phyloP scores from a whole-genome alignment of 2,888 invertebrate genomes.

The Latrodectus hesperus region DNA sequence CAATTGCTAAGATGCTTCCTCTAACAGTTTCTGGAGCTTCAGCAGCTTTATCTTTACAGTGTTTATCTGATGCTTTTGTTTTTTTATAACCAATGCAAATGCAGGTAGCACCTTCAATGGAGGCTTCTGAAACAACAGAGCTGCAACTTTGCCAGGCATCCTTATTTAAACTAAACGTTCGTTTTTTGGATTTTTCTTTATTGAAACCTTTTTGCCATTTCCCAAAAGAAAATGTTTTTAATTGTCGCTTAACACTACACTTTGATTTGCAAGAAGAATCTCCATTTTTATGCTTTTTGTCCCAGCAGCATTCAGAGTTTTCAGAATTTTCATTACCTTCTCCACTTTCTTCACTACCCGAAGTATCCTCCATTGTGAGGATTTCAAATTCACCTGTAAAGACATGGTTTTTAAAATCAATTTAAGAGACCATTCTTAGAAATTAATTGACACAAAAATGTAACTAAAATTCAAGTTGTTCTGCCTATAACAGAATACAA shows the following conservation, averaged over 20 bases:
- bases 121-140: constrained; percentile 70
- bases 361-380: constrained; percentile 54
- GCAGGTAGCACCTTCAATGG: constrained; percentile 75
- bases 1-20: constrained; percentile 32
- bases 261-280: constrained; percentile 53
- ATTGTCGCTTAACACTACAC: constrained; percentile 67
- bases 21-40: constrained; percentile 8
- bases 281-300: constrained; percentile 48
- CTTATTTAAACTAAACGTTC: constrained; percentile 56
- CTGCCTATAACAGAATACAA: too few species aligned
- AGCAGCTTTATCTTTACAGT: constrained; percentile 1
- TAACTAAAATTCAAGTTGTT: too few species aligned
- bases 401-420: too few species aligned
- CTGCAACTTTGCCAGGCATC: constrained; percentile 59
- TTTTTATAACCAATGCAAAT: constrained; percentile 82
- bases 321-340: constrained; percentile 56
- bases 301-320: constrained; percentile 30
- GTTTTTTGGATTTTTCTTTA: constrained; percentile 61
- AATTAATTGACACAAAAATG: too few species aligned
- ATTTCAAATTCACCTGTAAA: neutral
- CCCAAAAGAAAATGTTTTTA: constrained; percentile 70
- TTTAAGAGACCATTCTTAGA: too few species aligned
- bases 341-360: constrained; percentile 63
- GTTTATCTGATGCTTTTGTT: constrained; percentile 76
- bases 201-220: constrained; percentile 69